These are phyloP conservation scores for Phortica magna DNA, from an alignment of 2,888 invertebrate genomes.

Conservation along the genomic window DNA sequence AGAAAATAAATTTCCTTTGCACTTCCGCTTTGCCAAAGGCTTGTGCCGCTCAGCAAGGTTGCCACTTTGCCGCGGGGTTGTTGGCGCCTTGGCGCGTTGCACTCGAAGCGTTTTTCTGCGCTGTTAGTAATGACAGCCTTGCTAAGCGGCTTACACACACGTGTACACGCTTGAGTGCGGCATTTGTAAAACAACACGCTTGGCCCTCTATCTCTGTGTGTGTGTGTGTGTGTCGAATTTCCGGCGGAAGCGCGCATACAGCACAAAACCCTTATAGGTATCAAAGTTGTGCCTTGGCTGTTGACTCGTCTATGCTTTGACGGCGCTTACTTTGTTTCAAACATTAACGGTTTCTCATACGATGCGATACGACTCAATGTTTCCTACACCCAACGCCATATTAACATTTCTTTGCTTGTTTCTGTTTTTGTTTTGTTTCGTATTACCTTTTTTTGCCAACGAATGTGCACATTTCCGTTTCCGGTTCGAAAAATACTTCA, in stretches of 20 bases:
- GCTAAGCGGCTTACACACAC: background rate
- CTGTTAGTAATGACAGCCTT: conserved; percentile 9
- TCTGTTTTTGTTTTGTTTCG: background rate
- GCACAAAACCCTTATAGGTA: conserved; percentile 59
- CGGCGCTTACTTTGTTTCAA: background rate
- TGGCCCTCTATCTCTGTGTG: conserved; percentile 2
- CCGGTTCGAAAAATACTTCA: conserved; percentile 45
- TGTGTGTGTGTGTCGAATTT: conserved; percentile 55
- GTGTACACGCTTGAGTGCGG: background rate
- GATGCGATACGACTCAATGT: conserved; percentile 9
- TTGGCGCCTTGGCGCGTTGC: background rate
- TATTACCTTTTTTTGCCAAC: conserved; percentile 31
- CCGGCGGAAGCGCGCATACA: conserved; percentile 63
- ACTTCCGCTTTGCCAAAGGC: conserved; percentile 53
- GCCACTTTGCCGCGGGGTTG: background rate
- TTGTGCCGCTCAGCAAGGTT: background rate
- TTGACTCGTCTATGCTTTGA: conserved; percentile 29
- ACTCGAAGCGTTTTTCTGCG: conserved; percentile 18
- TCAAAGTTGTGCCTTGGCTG: conserved; percentile 57
- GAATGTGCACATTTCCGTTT: conserved; percentile 62
- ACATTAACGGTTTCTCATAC: background rate
- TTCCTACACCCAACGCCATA: background rate
- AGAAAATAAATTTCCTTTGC: conserved; percentile 63
- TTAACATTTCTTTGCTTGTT: background rate
- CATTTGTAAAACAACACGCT: background rate